Evolutionary conservation across 2,113 vertebrate genomes (phyloP), one percentile per base, ranked within the genome.

Genomic region (Stomatorhinus ivindoensis): DNA sequence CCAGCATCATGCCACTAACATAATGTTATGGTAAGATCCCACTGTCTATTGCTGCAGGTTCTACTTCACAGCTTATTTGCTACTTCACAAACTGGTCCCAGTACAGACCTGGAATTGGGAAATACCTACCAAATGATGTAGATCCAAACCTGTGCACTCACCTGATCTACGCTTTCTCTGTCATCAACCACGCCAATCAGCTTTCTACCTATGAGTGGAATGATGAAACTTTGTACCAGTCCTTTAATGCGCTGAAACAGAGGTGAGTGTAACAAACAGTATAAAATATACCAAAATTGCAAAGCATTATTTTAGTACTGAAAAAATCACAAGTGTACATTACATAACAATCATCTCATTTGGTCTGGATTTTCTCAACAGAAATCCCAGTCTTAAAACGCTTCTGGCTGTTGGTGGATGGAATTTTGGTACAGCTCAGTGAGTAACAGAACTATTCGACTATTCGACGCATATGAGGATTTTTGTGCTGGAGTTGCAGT

Each of bases 81-180:
- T 98, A 98, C 92, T 97, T 98, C 93, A 97, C 95, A 93, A 98
- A 97, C 96, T 97, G 97, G 97, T 97, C 96, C 88, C 97, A 98
- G 92, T 97, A 98, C 91, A 92, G 96, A 90, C 94, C 96, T 4
- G 96, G 95, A 0, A 7, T 90, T 9, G 96, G 96, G 1, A 95
- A 91, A 0, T 97, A 90, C 89, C 90, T 91, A 86, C 97, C 97
- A 0, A 94, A 96, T 0, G 90, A 97, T 19, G 93, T 97, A 0
- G 95, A 97, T 86, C 97, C 97, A 2, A 94, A 90, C 89, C 93
- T 97, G 5, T 98, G 97, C 69, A 94, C 91, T 47, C 95, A 96
- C 15, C 94, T 98, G 82, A 94, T 97, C 84, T 98, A 98, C 0
- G 97, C 97, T 55, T 98, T 98, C n/a, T 95, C 97, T 76, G 96